Evolutionary conservation across 2,113 vertebrate species (phyloP), one percentile per base, ranked within the genome.

Genomic region (Limnothrissa miodon): DNA sequence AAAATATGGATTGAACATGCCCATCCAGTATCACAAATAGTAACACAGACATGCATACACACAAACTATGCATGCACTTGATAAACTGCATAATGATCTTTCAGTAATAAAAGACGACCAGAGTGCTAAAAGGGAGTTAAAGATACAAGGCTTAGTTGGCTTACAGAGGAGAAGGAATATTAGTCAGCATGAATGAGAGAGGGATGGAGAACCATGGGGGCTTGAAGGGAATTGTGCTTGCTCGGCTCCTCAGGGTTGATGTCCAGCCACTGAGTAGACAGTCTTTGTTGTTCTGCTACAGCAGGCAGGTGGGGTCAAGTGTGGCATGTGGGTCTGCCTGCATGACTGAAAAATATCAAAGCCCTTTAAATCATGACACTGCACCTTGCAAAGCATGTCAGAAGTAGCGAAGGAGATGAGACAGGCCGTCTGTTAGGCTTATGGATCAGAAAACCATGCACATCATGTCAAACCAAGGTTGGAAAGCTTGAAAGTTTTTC

Each of bases 311-410:
- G 5, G 33, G 33, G 66, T 74, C 25, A 74, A 33, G 66, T 17
- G 29, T 33, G 25, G 25, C 66, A 74, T 74, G 25, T 33, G 66
- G 66, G 29, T 36, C 15, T 13, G 2, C 66, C 36, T 11, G 66
- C 29, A 74, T 74, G 29, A 17, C 66, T 74, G 66, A 94, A 92
- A 92, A 93, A 93, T 90, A 92, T 92, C 93, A 91, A 92, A 88
- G 92, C 90, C 88, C 88, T 84, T 88, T 92, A 92, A 94, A 93
- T 92, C 92, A 94, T 92, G 90, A 93, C 93, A 86, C 93, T 92
- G 89, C 86, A 90, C 86, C 92, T 90, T 91, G 92, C 93, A 92
- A 95, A 94, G 94, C 92, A 93, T 92, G 92, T 92, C 90, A 85
- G 88, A 87, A 39, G 92, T 91, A 88, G 91, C 91, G 11, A 36